Evolutionary conservation across 2,797 vertebrate genomes (phyloP).

Genomic region (Acomys russatus): DNA sequence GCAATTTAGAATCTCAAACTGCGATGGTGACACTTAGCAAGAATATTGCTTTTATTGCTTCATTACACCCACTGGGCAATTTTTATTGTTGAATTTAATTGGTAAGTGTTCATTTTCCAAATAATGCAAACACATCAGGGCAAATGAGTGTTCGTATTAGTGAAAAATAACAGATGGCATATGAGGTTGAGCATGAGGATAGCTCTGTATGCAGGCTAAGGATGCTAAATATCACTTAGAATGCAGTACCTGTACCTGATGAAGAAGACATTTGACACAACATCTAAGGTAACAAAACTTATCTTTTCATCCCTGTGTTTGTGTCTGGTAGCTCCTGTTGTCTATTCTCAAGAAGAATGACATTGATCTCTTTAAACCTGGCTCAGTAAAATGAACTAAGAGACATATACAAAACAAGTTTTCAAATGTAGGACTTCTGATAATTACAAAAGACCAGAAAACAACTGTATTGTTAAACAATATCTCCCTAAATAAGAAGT

Average conservation of each 20-base stretch:
- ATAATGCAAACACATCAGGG: constrained; percentile 79
- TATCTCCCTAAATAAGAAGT: neutral
- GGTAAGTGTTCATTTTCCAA: constrained; percentile 81
- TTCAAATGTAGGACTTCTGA: constrained; percentile 3
- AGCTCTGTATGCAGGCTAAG: neutral
- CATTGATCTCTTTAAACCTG: neutral
- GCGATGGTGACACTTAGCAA: constrained; percentile 80
- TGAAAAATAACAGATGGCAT: constrained; percentile 73
- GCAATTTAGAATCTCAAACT: constrained; percentile 81
- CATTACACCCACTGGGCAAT: constrained; percentile 82
- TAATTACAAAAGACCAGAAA: neutral
- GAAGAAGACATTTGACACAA: neutral
- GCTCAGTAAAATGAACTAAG: neutral
- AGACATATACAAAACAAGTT: neutral
- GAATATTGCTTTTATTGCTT: constrained; percentile 80
- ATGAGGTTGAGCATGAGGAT: constrained; percentile 62
- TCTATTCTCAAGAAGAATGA: neutral
- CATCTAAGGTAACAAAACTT: neutral
- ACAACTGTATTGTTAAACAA: neutral
- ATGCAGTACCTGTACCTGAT: neutral
- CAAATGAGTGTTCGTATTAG: constrained; percentile 72
- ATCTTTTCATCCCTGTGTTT: neutral
- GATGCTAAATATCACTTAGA: neutral
- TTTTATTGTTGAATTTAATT: constrained; percentile 85
- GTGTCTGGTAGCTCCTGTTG: neutral